A percentile compares a stretch with the other conserved stretches of the same genome.
Conservation (phyloP, 2,797 vertebrate species). For the Hirundo rustica region DNA sequence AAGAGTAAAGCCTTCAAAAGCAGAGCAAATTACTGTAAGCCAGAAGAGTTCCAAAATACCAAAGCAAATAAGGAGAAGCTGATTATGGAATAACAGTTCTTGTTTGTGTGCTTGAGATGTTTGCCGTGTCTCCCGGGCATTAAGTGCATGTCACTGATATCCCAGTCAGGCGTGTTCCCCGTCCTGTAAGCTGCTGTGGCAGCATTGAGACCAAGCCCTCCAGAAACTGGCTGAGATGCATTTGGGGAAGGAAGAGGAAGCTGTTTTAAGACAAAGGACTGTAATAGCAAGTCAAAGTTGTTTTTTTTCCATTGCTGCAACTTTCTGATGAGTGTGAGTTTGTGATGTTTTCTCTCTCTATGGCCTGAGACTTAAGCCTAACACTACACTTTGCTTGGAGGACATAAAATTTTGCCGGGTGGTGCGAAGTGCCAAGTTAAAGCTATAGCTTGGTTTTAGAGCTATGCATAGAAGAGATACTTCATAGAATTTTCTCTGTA, state of each 20-base stretch:
- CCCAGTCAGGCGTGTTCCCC: neutral
- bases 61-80: neutral
- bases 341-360: neutral
- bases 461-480: neutral
- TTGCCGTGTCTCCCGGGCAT: neutral
- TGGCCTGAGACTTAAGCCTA: neutral
- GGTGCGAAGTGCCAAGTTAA: neutral
- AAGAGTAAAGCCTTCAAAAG: neutral
- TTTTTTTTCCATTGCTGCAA: neutral
- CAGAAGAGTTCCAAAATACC: neutral
- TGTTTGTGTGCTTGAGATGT: neutral
- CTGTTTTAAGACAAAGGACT: neutral
- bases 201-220: neutral
- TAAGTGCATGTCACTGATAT: neutral
- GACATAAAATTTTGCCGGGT: neutral
- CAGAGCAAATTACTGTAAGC: neutral
- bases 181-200: neutral
- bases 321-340: neutral
- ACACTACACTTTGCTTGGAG: neutral
- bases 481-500: neutral
- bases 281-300: neutral
- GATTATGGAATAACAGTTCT: neutral
- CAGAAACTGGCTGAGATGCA: neutral
- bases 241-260: neutral
- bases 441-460: neutral